Conservation (phyloP, 2,888 invertebrate genomes). For the Maniola hyperantus region DNA sequence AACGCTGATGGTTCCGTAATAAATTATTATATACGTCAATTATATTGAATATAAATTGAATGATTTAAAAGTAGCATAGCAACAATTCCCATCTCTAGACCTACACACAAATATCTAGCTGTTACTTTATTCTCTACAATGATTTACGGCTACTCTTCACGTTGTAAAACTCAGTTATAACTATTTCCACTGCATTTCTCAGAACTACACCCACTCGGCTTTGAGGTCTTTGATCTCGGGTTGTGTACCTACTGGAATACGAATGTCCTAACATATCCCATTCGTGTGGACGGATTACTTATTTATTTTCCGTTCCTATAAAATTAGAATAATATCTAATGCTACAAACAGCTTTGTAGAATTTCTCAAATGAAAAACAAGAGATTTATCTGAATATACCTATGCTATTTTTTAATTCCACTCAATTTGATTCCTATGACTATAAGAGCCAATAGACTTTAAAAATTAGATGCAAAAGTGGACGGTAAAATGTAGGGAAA, state of each 20-base stretch:
- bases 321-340: not conserved
- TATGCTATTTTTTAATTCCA: too few species aligned
- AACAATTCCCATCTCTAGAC: too few species aligned
- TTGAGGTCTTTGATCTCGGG: conserved; percentile 6
- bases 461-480: too few species aligned
- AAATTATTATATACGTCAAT: not conserved
- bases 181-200: conserved; percentile 13
- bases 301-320: not conserved
- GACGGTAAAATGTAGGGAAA: too few species aligned
- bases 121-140: not conserved
- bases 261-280: conserved; percentile 4
- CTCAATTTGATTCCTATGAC: too few species aligned
- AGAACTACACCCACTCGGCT: not conserved
- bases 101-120: not conserved
- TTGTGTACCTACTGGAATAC: not conserved
- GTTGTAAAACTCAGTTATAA: conserved; percentile 11
- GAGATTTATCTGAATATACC: too few species aligned
- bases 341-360: not conserved
- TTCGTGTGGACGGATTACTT: not conserved
- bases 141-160: conserved; percentile 10
- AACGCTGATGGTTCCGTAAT: not conserved
- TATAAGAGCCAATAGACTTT: too few species aligned
- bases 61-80: too few species aligned
- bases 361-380: too few species aligned
- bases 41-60: too few species aligned